Percentiles rank a stretch among this genome's conserved stretches.
Evolutionary conservation across 1,140 invertebrate species (phyloP).

Genomic region (Drosophila truncata): DNA sequence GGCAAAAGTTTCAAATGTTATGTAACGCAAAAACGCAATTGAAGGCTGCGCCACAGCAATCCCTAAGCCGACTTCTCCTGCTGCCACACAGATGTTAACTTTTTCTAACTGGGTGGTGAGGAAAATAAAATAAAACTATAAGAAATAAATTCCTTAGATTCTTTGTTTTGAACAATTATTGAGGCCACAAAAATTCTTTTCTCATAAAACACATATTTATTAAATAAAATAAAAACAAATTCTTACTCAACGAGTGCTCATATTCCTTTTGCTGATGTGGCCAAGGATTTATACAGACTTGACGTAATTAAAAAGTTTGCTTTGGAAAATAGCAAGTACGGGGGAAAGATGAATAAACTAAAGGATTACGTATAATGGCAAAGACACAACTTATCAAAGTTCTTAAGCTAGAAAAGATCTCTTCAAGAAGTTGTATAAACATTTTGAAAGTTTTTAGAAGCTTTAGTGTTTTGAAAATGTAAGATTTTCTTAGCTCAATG

Average conservation of each 20-base stretch:
- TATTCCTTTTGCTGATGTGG: neutral
- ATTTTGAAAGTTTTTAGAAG: neutral
- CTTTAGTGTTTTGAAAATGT: neutral
- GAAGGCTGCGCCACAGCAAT: slow-evolving; percentile 8
- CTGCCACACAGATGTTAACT: neutral
- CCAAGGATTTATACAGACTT: slow-evolving; percentile 4
- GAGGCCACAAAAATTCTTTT: neutral
- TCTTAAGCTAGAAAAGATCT: neutral
- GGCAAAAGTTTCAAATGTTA: slow-evolving; percentile 38
- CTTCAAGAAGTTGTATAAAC: neutral
- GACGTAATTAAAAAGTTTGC: slow-evolving; percentile 34
- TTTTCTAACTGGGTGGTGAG: neutral
- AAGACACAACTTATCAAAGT: slow-evolving; percentile 17
- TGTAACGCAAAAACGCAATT: slow-evolving; percentile 31
- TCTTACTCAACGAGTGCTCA: neutral
- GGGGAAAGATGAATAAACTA: neutral
- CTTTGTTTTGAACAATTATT: neutral
- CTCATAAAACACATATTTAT: neutral
- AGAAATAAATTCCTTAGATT: neutral
- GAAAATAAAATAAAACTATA: neutral
- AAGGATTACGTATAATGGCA: neutral
- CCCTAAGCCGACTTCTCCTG: neutral
- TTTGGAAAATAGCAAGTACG: neutral
- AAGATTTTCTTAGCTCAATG: neutral
- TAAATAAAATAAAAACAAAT: neutral